Conservation (phyloP, 2,888 invertebrate genomes). For the Ommatoiulus sabulosus region DNA sequence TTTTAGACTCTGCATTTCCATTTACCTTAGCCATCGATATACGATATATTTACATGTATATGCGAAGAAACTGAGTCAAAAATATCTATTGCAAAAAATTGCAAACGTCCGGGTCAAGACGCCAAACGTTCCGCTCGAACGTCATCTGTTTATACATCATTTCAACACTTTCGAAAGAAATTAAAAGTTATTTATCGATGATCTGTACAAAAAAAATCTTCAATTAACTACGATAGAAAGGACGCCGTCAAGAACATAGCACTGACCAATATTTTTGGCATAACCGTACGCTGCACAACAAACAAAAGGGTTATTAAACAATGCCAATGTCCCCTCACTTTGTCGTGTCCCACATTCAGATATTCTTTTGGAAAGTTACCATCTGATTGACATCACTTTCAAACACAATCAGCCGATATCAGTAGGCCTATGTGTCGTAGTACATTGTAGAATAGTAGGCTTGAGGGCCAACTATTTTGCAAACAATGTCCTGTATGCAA, state of each 20-base stretch:
- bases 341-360: background rate
- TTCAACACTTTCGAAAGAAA: background rate
- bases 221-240: background rate
- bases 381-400: constrained; percentile 31
- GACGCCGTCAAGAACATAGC: background rate
- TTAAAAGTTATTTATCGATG: background rate
- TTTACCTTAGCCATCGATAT: too few species aligned
- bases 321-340: background rate
- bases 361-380: background rate
- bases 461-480: background rate
- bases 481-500: constrained; percentile 9
- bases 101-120: background rate
- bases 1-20: background rate
- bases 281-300: background rate
- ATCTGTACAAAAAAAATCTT: background rate
- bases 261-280: background rate
- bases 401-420: constrained; percentile 8
- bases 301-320: constrained; percentile 29
- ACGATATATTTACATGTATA: background rate
- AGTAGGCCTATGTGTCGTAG: background rate
- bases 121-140: background rate
- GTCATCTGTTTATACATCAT: too few species aligned
- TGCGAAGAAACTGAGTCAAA: background rate
- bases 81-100: background rate
- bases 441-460: background rate